Base-by-base conservation (phyloP, 2,888 invertebrate species). In the Parapristionchus giblindavisi region DNA sequence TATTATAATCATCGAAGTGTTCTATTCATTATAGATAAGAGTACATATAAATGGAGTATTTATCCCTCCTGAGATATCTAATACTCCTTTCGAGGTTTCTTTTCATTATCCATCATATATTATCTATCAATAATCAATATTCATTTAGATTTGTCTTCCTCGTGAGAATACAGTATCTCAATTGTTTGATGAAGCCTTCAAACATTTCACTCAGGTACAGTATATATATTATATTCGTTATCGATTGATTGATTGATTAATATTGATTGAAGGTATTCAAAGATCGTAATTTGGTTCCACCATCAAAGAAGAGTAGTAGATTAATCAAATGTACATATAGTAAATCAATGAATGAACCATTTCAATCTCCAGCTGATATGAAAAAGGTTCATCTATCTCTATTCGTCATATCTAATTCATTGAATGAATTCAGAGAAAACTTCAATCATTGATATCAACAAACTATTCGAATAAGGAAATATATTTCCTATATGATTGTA, bases 321-420 rank as follows among this genome's bases (percentile, higher is more conserved):
- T 43, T 71, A n/a, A 58, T 71, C 14, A 56, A 58, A 5, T 71
- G 71, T 21, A 58, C 24, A 32, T 71, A 43, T 21, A 29, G 43
- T 21, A 43, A 40, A 34, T 21, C 24, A 29, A 75, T 66, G 75
- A 51, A 24, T 3, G 43, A 29, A 48, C 75, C 52, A 6, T 80
- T 72, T 48, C 14, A 5, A 1, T 77, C 77, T 2, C 73, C 73
- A 5, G 43, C 56, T 8, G 77, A 78, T 38, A 70, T 78, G 71
- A 75, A 75, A 3, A 77, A 77, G 66, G 68, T 68, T 17, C 6
- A n/a, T n/a, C n/a, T n/a, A n/a, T n/a, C 48, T 48, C 48, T 48
- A 14, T 48, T 48, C 48, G 11, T 48, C 21, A 11, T 48, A 14
- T 48, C 21, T 48, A 14, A 11, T 48, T 21, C 21, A 48, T 48